Evolutionary conservation across 1,140 invertebrate species (phyloP), one percentile per base, ranked within the genome.

Genomic region (Goniozus legneri): DNA sequence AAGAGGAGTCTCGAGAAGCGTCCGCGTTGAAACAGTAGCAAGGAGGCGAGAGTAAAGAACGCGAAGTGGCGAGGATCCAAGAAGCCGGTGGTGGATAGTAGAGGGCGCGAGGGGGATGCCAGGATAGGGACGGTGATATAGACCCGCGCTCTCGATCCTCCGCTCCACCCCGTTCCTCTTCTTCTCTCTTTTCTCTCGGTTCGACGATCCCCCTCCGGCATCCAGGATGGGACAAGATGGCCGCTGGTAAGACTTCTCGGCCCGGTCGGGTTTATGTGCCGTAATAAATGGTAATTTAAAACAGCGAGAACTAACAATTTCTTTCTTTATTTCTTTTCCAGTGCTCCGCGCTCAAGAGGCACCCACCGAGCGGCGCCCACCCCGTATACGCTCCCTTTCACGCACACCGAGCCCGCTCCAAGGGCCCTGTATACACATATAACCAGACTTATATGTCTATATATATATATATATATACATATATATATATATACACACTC

Each of bases 231-330:
- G 56, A 64, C 69, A 76, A 75, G 69, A 76, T 76, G 73, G 72
- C 71, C 58, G 71, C 64, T 60, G 51, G 54, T 71, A 70, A 50
- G 58, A 49, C 53, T 67, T 56, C 44, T 50, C 52, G 44, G 51
- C 58, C 59, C 52, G 54, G 55, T 58, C 50, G 69, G 65, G 65
- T 74, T 75, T 76, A 76, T 69, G 71, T 62, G 70, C 74, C 62
- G 72, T 76, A 76, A 76, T 75, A 74, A 75, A 76, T 76, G 73
- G 72, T 75, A 76, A 76, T 76, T 76, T 76, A 76, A 76, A 76
- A 72, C 73, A 76, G 73, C 65, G 71, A 76, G 71, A 76, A 76
- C 71, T 75, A 75, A 74, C 70, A 74, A 73, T 76, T 76, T 73
- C 69, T 71, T 75, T 69, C 71, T 76, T 75, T 71, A 67, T 73